Evolutionary conservation across 2,113 vertebrate species (phyloP).

Genomic region (Oncorhynchus keta): DNA sequence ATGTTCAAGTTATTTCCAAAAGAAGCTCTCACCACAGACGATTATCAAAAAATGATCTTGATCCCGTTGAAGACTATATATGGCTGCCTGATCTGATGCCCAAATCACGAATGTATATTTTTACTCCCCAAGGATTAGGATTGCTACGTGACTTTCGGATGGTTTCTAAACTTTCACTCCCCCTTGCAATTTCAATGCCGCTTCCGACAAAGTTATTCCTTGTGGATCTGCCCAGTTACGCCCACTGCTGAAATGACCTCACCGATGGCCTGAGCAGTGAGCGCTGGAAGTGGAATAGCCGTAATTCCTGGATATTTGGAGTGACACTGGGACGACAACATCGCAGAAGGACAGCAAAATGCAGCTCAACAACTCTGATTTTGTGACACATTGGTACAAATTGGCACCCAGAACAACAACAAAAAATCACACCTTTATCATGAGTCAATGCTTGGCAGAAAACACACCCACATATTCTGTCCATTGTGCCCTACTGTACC

Average conservation of each 20-base stretch:
- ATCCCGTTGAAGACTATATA: not conserved
- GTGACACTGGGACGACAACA: not conserved
- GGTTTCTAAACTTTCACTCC: constrained; percentile 48
- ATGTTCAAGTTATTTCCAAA: not conserved
- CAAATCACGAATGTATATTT: not conserved
- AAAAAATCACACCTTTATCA: not conserved
- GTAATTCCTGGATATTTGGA: not conserved
- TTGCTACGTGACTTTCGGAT: constrained; percentile 24
- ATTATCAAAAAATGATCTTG: not conserved
- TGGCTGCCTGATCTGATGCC: not conserved
- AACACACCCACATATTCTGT: too few species aligned
- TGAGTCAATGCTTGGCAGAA: too few species aligned
- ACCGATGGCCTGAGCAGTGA: constrained; percentile 21
- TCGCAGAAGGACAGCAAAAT: too few species aligned
- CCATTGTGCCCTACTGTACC: not conserved
- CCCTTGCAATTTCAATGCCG: constrained; percentile 17
- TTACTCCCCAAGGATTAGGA: constrained; percentile 16
- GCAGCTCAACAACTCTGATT: too few species aligned
- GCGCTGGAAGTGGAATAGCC: constrained; percentile 21
- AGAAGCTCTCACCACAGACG: not conserved
- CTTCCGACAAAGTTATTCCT: constrained; percentile 25
- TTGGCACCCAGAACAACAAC: too few species aligned
- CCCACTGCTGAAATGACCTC: constrained; percentile 50
- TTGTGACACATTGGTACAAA: too few species aligned
- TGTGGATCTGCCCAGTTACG: constrained; percentile 50